A percentile compares a stretch with the other conserved stretches of the same genome.
These are phyloP conservation scores for Zaprionus taronus DNA, from an alignment of 1,140 invertebrate genomes.

Conservation along the genomic window DNA sequence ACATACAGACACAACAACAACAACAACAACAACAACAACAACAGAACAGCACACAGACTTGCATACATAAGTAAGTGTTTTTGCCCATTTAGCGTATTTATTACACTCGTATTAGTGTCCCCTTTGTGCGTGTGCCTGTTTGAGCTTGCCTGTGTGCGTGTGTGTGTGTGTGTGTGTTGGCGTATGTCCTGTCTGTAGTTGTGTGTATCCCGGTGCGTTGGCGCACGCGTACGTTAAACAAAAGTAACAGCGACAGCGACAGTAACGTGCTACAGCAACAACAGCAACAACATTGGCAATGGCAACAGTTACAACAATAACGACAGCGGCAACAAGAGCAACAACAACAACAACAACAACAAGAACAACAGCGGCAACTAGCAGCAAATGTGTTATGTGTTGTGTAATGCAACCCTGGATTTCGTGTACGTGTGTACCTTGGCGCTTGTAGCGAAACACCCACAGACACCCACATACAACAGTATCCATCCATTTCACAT, in stretches of 20 bases:
- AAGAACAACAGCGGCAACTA: slow-evolving; percentile 45
- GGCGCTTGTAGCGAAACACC: slow-evolving; percentile 78
- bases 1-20: background rate
- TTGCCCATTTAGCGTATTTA: slow-evolving; percentile 77
- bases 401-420: slow-evolving; percentile 84
- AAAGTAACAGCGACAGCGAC: slow-evolving; percentile 32
- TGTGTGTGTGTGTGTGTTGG: slow-evolving; percentile 20
- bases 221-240: slow-evolving; percentile 73
- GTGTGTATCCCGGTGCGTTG: slow-evolving; percentile 43
- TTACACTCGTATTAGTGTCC: slow-evolving; percentile 62
- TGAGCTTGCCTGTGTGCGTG: slow-evolving; percentile 1
- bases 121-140: slow-evolving; percentile 29
- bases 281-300: slow-evolving; percentile 33
- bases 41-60: slow-evolving; percentile 10
- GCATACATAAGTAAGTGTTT: slow-evolving; percentile 61
- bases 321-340: slow-evolving; percentile 17
- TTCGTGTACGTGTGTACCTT: slow-evolving; percentile 84
- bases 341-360: slow-evolving; percentile 27
- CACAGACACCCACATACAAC: slow-evolving; percentile 24
- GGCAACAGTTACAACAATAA: slow-evolving; percentile 19
- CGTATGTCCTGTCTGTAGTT: slow-evolving; percentile 14
- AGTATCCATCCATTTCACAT: slow-evolving; percentile 8
- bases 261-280: slow-evolving; percentile 21
- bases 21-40: background rate
- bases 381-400: slow-evolving; percentile 75